Evolutionary conservation across 2,113 vertebrate species (phyloP), one percentile per base, ranked within the genome.

Genomic region (Diadophis punctatus): DNA sequence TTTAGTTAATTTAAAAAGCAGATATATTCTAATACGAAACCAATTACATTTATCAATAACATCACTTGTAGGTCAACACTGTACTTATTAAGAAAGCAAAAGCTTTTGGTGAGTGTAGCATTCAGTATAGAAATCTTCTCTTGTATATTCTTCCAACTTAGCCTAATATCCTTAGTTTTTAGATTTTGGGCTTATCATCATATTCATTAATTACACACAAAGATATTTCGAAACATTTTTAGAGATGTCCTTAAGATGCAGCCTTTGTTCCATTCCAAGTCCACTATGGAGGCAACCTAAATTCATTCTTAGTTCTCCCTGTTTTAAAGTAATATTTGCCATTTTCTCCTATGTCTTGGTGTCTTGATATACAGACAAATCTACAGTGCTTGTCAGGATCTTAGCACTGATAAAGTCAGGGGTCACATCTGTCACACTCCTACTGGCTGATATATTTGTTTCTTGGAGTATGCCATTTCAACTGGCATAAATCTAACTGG

Each of bases 11-110:
- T 80, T 22, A 80, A 80, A 80, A 80, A 60, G 5, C 27, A 63
- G 85, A 51, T 60, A 56, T 68, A 87, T 20, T 2, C 48, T 51
- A 23, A 74, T 46, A 22, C 49, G 5, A 87, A 89, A 90, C 3
- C 43, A 90, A 84, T 86, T 68, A 88, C 87, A 46, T 2, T 6
- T 0, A 0, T 1, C 2, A 8, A 0, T 0, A 58, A 91, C 30
- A 8, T 0, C 12, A 91, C 23, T 52, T 87, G 3, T 60, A 43
- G 27, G 2, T 68, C 58, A 30, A 25, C 43, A 14, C 23, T 63
- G 48, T 18, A 1, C 0, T 63, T 53, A 74, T 11, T 88, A 12
- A 23, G 58, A 85, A 85, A 87, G 56, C 68, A 90, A 53, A n/a
- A 80, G 34, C 34, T 63, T 80, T 80, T 74, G n/a, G 68, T 39